Percentiles rank a stretch among this genome's conserved stretches.
phyloP scores from a whole-genome alignment of 2,797 vertebrate genomes.

The Taeniopygia guttata region DNA sequence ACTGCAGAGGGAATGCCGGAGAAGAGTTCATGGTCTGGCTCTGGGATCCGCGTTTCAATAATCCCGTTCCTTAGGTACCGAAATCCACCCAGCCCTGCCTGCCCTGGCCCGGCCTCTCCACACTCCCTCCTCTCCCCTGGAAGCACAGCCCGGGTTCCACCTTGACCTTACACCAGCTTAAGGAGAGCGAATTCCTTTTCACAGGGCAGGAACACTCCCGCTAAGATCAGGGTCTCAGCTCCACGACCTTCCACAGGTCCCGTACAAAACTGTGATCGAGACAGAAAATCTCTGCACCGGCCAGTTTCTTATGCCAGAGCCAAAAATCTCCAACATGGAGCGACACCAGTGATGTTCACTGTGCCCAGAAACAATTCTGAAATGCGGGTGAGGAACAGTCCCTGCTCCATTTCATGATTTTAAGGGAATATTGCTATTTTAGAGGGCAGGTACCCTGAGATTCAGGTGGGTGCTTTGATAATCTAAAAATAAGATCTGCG shows the following conservation, averaged over 20 bases:
- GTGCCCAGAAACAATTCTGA: not conserved
- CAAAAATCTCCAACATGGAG: not conserved
- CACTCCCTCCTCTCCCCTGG: not conserved
- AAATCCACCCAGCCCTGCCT: not conserved
- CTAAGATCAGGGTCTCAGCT: not conserved
- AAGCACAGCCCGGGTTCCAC: not conserved
- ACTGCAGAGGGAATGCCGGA: not conserved
- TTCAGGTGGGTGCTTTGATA: not conserved
- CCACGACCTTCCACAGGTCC: not conserved
- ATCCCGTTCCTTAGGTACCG: not conserved
- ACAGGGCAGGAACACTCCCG: not conserved
- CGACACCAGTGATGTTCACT: not conserved
- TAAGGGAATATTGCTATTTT: not conserved
- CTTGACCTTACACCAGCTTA: not conserved
- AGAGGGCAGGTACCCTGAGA: not conserved
- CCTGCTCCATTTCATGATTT: not conserved
- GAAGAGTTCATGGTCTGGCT: not conserved
- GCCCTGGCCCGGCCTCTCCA: not conserved
- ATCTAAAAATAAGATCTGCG: not conserved
- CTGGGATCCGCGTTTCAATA: not conserved
- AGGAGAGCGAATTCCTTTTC: conserved; percentile 21
- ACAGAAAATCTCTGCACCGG: not conserved
- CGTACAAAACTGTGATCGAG: fast-evolving
- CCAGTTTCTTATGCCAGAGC: not conserved
- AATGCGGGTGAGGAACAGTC: not conserved